Evolutionary conservation across 2,888 invertebrate species (phyloP).

Genomic region (Caenorhabditis imperialis): DNA sequence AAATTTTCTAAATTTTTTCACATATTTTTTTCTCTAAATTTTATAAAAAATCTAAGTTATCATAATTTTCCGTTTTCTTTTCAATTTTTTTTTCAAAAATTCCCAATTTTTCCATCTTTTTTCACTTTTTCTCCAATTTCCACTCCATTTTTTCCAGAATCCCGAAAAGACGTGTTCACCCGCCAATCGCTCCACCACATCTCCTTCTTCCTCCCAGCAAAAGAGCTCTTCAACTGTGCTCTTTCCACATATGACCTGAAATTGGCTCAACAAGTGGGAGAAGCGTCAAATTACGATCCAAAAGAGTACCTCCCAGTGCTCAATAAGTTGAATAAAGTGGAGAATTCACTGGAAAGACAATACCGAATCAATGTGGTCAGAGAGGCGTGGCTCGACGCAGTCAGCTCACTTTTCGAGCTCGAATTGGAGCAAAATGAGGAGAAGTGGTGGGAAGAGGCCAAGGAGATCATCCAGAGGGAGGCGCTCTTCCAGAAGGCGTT

Average conservation of each 20-base stretch:
- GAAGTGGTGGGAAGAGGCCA: conserved; percentile 35
- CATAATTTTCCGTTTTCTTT: too few species aligned
- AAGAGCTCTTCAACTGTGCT: conserved; percentile 69
- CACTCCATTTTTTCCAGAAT: conserved; percentile 21
- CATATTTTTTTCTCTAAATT: too few species aligned
- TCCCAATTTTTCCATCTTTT: too few species aligned
- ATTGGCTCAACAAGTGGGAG: conserved; percentile 66
- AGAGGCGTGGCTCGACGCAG: conserved; percentile 63
- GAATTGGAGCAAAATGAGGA: conserved; percentile 9
- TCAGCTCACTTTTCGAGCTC: conserved; percentile 39
- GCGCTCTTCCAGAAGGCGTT: conserved; percentile 24
- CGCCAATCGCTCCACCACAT: conserved; percentile 68
- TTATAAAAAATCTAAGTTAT: too few species aligned
- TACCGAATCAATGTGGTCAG: conserved; percentile 68
- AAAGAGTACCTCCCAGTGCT: conserved; percentile 72
- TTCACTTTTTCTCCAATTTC: too few species aligned
- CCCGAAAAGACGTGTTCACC: conserved; percentile 52
- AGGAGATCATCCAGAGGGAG: conserved; percentile 44
- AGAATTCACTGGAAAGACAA: conserved; percentile 59
- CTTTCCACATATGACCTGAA: conserved; percentile 72
- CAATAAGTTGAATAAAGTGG: conserved; percentile 58
- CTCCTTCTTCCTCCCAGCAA: conserved; percentile 68
- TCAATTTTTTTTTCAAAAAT: too few species aligned
- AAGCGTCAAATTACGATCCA: conserved; percentile 66
- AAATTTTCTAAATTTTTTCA: too few species aligned